A percentile compares a stretch with the other conserved stretches of the same genome.
Conservation (phyloP, 2,888 invertebrate genomes). For the Apocheima hispidaria region DNA sequence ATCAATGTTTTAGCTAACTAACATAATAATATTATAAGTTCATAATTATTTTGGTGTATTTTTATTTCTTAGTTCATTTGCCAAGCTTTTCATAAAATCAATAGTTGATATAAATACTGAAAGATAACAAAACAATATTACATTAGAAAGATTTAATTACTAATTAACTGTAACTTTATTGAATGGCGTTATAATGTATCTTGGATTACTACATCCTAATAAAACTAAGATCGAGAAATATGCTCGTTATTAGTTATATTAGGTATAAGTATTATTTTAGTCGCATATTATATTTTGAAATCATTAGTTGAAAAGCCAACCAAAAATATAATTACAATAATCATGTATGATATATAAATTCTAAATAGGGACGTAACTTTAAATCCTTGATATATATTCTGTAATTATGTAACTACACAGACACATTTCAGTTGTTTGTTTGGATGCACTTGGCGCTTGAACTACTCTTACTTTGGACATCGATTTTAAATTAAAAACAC, state of each 20-base stretch:
- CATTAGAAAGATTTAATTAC: too few relatives aligned
- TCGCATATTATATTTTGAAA: too few relatives aligned
- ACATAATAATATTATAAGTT: conserved; percentile 46
- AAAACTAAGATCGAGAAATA: too few relatives aligned
- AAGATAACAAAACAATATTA: background rate
- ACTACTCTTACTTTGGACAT: conserved; percentile 71
- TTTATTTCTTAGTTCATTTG: conserved; percentile 73
- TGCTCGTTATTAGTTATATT: too few relatives aligned
- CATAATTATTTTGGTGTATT: conserved; percentile 71
- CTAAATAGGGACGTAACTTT: background rate
- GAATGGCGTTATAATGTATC: too few relatives aligned
- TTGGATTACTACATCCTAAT: too few relatives aligned
- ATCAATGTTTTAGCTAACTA: conserved; percentile 76
- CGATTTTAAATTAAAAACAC: conserved; percentile 72
- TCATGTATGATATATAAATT: conserved; percentile 16
- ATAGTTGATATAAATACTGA: background rate
- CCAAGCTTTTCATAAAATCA: conserved; percentile 54
- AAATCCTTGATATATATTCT: background rate
- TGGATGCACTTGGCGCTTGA: conserved; percentile 66
- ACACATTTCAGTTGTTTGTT: too few relatives aligned
- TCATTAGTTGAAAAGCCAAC: background rate
- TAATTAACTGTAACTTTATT: too few relatives aligned
- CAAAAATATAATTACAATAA: background rate
- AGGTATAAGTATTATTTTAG: too few relatives aligned
- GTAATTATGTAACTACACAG: background rate